These are phyloP conservation scores for Macrocentrus cingulum DNA, from an alignment of 1,140 invertebrate genomes.

Conservation along the genomic window DNA sequence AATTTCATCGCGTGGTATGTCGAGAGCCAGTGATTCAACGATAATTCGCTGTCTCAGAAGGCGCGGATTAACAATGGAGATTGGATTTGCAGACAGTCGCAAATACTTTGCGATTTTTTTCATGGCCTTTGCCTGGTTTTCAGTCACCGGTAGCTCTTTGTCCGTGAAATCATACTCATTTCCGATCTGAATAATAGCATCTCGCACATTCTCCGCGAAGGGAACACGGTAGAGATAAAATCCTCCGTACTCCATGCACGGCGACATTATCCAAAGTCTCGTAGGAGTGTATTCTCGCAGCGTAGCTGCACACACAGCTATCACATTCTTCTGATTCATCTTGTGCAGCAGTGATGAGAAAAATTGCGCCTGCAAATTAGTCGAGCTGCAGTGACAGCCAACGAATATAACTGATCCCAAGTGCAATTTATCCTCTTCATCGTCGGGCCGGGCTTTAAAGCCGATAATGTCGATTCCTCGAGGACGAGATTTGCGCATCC, in stretches of 20 bases:
- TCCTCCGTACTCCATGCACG: slow-evolving; percentile 31
- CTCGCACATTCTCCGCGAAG: slow-evolving; percentile 24
- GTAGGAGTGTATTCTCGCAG: slow-evolving; percentile 21
- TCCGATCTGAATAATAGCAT: not conserved
- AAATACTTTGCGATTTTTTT: slow-evolving; percentile 30
- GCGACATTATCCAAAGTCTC: slow-evolving; percentile 36
- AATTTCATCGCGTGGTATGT: not conserved
- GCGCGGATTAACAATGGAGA: slow-evolving; percentile 32
- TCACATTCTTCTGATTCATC: slow-evolving; percentile 30
- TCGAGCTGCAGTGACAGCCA: slow-evolving; percentile 13
- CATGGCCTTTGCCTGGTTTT: slow-evolving; percentile 15
- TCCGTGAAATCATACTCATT: not conserved
- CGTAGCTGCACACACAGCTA: slow-evolving; percentile 36
- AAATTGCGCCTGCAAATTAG: slow-evolving; percentile 34
- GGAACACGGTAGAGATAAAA: slow-evolving; percentile 41
- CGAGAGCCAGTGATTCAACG: slow-evolving; percentile 35
- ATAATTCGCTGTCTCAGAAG: slow-evolving; percentile 22
- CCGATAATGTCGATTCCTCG: slow-evolving; percentile 36
- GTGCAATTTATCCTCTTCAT: slow-evolving; percentile 29
- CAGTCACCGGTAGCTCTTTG: slow-evolving; percentile 1
- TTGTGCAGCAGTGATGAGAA: slow-evolving; percentile 37
- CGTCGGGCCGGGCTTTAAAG: slow-evolving; percentile 29
- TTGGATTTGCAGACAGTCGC: slow-evolving; percentile 19
- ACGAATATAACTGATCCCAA: slow-evolving; percentile 32
- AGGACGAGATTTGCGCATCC: slow-evolving; percentile 3